phyloP scores from a whole-genome alignment of 1,140 invertebrate species.

The Himalopsyche phryganea region DNA sequence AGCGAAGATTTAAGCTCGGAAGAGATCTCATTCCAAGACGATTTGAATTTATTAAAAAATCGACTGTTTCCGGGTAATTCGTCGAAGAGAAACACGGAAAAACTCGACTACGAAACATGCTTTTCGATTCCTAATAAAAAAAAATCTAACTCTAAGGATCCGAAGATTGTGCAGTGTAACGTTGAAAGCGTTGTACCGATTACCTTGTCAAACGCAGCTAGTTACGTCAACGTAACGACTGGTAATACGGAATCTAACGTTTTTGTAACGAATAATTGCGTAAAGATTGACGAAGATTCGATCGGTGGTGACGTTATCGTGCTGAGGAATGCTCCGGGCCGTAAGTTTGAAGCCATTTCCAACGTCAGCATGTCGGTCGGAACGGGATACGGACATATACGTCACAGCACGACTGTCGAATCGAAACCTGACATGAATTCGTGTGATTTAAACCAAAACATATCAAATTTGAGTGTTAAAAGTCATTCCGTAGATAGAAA shows the following conservation, averaged over 20 bases:
- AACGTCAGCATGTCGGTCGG: conserved; percentile 6
- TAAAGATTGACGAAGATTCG: background rate
- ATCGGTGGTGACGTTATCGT: conserved; percentile 7
- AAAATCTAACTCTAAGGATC: no score
- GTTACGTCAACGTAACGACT: conserved; percentile 1
- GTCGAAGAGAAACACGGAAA: no score
- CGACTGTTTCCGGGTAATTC: no score
- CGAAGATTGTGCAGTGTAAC: no score
- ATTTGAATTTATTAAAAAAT: background rate
- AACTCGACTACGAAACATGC: no score
- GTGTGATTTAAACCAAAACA: no score
- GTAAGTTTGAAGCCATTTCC: background rate
- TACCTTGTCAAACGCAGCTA: background rate
- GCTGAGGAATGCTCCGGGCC: background rate
- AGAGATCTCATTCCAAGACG: background rate
- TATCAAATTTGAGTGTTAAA: no score
- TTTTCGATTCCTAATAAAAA: no score
- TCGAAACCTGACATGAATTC: background rate
- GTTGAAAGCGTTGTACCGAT: no score
- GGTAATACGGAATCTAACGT: background rate
- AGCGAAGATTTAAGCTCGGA: background rate
- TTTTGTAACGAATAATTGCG: background rate
- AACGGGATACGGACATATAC: conserved; percentile 21
- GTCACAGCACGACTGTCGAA: conserved; percentile 14
- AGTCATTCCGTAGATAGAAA: no score